Percentiles rank a stretch among this genome's conserved stretches.
phyloP scores from a whole-genome alignment of 30 jellyfish, hydroid and myxozoan genomes.

The Aurelia sp. region DNA sequence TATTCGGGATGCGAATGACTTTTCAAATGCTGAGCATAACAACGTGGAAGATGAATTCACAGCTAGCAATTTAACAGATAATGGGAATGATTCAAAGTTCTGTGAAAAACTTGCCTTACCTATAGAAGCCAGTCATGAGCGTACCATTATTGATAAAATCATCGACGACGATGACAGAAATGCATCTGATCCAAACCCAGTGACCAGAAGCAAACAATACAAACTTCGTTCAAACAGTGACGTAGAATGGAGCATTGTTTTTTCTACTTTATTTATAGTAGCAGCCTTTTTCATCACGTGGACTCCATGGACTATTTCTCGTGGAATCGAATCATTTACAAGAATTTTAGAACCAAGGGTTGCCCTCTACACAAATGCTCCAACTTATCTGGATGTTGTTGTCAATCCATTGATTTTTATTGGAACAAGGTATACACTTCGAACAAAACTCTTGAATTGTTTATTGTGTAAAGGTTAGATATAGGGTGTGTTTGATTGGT shows the following conservation, averaged over 20 bases:
- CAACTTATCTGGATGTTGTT: constrained; percentile 33
- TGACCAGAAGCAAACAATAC: too few species aligned
- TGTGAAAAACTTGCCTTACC: too few species aligned
- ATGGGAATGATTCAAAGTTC: too few species aligned
- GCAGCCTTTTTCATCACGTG: constrained; percentile 41
- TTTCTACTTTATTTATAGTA: constrained; percentile 35
- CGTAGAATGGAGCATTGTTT: constrained; percentile 23
- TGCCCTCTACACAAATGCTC: constrained; percentile 35
- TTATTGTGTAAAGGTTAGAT: not conserved
- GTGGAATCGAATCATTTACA: constrained; percentile 25
- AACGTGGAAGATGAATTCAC: too few species aligned
- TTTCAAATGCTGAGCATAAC: too few species aligned
- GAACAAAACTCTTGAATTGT: not conserved
- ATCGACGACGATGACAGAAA: too few species aligned
- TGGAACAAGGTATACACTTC: constrained; percentile 35
- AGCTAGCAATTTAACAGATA: too few species aligned
- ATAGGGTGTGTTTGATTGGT: too few species aligned
- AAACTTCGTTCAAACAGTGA: too few species aligned
- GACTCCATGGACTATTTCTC: constrained; percentile 35
- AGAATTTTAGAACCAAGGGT: not conserved
- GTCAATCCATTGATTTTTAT: constrained; percentile 41
- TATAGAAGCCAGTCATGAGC: too few species aligned
- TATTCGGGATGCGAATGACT: not conserved
- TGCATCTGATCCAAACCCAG: too few species aligned
- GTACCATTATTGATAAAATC: not conserved